A percentile compares a stretch with the other conserved stretches of the same genome.
Conservation (phyloP, 2,888 invertebrate genomes). For the Leucophenga maculata region DNA sequence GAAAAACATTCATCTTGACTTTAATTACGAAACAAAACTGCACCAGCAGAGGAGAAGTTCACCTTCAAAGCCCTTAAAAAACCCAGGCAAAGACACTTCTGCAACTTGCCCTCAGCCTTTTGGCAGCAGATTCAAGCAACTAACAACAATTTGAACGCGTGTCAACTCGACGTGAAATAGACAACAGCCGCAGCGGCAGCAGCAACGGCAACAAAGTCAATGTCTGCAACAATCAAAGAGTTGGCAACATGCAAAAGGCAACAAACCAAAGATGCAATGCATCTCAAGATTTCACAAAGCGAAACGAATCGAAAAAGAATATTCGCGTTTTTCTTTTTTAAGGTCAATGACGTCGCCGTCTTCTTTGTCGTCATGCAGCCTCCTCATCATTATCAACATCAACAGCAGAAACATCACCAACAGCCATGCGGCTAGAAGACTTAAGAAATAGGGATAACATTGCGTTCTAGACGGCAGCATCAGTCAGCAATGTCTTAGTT, state of each 20-base stretch:
- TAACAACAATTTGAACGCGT: conserved; percentile 13
- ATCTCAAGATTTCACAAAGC: no score
- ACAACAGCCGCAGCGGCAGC: no score
- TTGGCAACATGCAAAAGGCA: conserved; percentile 3
- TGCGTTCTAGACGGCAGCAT: neutral
- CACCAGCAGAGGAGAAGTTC: no score
- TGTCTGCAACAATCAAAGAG: conserved; percentile 5
- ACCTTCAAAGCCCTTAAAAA: no score
- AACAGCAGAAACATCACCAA: neutral
- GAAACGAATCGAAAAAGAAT: neutral
- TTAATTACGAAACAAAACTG: no score
- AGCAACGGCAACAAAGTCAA: neutral
- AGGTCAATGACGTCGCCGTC: conserved; percentile 16
- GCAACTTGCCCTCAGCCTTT: no score
- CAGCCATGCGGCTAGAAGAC: neutral
- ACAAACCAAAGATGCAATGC: neutral
- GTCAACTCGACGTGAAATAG: conserved; percentile 13
- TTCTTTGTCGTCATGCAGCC: neutral
- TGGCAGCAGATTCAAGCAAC: neutral
- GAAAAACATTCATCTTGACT: no score
- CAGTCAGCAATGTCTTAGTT: neutral
- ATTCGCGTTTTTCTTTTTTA: neutral
- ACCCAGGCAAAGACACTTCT: no score
- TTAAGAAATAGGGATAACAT: neutral
- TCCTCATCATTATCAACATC: neutral